Conservation (phyloP, 2,797 vertebrate genomes). For the Gorsachius magnificus region DNA sequence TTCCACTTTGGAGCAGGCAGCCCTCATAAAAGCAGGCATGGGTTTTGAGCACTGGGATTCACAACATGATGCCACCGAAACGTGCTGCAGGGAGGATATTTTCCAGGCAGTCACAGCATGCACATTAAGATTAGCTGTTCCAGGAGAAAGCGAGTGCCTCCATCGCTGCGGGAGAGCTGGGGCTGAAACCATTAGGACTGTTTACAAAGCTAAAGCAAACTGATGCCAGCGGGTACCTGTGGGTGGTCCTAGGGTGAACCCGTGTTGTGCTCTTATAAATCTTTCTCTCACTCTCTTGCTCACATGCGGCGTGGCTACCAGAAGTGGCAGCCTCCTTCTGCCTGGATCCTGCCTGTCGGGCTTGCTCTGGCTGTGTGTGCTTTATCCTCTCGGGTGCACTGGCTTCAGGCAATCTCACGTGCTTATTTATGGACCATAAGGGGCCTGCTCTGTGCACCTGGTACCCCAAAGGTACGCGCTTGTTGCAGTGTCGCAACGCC, state of each 20-base stretch:
- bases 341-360: background rate
- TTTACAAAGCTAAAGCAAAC: constrained; percentile 13
- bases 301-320: background rate
- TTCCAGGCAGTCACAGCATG: background rate
- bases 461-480: fast-evolving
- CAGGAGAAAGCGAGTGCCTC: background rate
- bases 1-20: background rate
- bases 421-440: background rate
- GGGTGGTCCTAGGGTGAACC: background rate
- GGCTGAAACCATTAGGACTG: background rate
- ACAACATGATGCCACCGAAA: background rate
- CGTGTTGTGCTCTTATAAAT: background rate
- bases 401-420: fast-evolving
- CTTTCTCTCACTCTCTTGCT: background rate
- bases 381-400: background rate
- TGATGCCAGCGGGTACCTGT: background rate
- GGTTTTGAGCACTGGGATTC: background rate
- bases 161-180: background rate
- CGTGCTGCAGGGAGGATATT: background rate
- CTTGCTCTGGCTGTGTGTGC: background rate
- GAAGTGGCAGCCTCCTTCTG: background rate
- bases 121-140: background rate
- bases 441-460: background rate
- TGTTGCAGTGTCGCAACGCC: background rate
- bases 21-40: background rate